Evolutionary conservation across 1,140 invertebrate genomes (phyloP), one percentile per base, ranked within the genome.

Genomic region (Aphidius gifuensis): DNA sequence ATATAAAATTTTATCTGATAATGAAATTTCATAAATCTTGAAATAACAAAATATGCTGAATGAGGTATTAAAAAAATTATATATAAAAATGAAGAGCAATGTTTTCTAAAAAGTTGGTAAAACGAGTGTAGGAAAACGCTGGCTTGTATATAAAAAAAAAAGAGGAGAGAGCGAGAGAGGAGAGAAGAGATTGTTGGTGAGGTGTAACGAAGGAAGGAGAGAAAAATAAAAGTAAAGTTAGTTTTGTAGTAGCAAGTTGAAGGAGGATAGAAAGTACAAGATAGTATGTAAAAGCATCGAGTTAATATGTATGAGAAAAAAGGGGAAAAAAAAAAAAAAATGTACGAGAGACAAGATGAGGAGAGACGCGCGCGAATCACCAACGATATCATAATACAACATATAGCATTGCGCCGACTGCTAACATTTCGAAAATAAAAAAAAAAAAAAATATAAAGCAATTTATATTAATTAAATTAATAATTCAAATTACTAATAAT

Each of bases 91-190:
- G 61, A 57, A 62, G 64, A 68, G 58, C 63, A 67, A 74, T 73
- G 72, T 76, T 77, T 77, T 74, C 74, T 72, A 69, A 67, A 78
- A 74, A 68, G 72, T 76, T 76, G 68, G 70, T 74, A 76, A 66
- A 62, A 59, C 56, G 23, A 32, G 23, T 9, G 16, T 23, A 51
- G 46, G 61, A 8, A 45, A 16, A 23, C 16, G 47, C 6, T 59
- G 43, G 53, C 60, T 50, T 40, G 53, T 16, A 16, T 16, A 16
- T 16, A 50, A 53, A 46, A 57, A 59, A 54, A 42, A 54, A 55
- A 11, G 44, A 40, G 49, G 16, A 45, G 43, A n/a, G 53, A 59
- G 40, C 49, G 21, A 48, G 47, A 51, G 50, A 60, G 55, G 62
- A 38, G 47, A 38, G 16, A 21, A 48, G n/a, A 43, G 3, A 48